Percentiles rank a stretch among this genome's conserved stretches.
Evolutionary conservation across 2,797 vertebrate species (phyloP).

Genomic region (Tolypeutes matacus): DNA sequence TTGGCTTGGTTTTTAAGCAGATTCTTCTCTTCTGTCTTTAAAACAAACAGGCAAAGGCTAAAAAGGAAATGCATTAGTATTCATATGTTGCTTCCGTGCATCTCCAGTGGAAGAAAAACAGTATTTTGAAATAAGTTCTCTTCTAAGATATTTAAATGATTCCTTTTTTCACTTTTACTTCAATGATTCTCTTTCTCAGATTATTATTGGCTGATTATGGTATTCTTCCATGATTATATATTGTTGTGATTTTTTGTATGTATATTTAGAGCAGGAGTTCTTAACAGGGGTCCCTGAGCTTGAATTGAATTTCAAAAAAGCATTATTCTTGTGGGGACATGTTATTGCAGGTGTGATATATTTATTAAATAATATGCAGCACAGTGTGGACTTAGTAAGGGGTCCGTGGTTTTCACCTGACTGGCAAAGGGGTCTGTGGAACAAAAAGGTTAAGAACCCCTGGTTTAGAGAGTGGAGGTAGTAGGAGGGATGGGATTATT

Average conservation of each 20-base stretch:
- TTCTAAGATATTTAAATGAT: background rate
- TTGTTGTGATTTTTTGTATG: background rate
- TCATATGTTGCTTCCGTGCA: background rate
- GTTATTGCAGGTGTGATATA: no score
- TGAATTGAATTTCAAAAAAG: no score
- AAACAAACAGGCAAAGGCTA: slow-evolving; percentile 44
- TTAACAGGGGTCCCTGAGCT: no score
- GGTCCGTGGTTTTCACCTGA: no score
- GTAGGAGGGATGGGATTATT: background rate
- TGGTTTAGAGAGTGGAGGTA: background rate
- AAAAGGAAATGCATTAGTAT: slow-evolving; percentile 10
- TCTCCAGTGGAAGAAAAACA: background rate
- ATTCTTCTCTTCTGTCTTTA: slow-evolving; percentile 62
- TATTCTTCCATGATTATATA: background rate
- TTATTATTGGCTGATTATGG: background rate
- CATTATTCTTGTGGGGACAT: no score
- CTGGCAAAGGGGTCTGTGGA: no score
- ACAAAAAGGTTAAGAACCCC: no score
- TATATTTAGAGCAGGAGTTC: no score
- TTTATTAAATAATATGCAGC: no score
- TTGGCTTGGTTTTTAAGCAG: slow-evolving; percentile 72
- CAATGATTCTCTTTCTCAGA: slow-evolving; percentile 10
- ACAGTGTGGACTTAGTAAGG: no score
- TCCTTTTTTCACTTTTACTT: slow-evolving; percentile 44
- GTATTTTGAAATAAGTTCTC: slow-evolving; percentile 34